Percentiles rank a stretch among this genome's conserved stretches.
Conservation (phyloP, 92 coral and sea anemone species). For the Metridium senile region DNA sequence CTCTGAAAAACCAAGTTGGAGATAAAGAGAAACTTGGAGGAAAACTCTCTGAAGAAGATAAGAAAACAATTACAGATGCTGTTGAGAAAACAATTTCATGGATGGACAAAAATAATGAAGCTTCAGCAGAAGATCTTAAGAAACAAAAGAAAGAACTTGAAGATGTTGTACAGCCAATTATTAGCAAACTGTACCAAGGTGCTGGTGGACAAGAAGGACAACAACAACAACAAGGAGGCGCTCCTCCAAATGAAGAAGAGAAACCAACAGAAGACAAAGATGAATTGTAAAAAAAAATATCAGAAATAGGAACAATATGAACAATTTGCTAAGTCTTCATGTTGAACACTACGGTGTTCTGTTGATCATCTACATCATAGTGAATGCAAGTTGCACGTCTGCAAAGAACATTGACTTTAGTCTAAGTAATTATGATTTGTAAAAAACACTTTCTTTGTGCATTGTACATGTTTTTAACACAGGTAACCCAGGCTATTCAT, state of each 20-base stretch:
- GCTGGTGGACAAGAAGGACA: slow-evolving; percentile 74
- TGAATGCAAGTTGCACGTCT: slow-evolving; percentile 13
- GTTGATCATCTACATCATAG: slow-evolving; percentile 17
- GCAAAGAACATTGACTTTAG: slow-evolving; percentile 20
- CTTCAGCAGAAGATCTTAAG: slow-evolving; percentile 86
- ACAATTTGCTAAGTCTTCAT: slow-evolving; percentile 22
- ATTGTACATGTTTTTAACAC: slow-evolving; percentile 6
- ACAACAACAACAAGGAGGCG: slow-evolving; percentile 40
- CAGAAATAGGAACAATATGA: slow-evolving; percentile 28
- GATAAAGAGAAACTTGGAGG: slow-evolving; percentile 99
- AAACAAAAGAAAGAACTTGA: slow-evolving; percentile 94
- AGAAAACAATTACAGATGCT: slow-evolving; percentile 86
- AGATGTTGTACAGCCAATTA: slow-evolving; percentile 96
- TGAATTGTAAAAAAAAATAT: slow-evolving; percentile 77
- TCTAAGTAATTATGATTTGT: background rate
- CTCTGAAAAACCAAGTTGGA: slow-evolving; percentile 95
- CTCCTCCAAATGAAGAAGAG: slow-evolving; percentile 85
- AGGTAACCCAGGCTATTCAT: too few relatives aligned
- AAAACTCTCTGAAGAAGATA: slow-evolving; percentile 93
- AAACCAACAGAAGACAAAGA: slow-evolving; percentile 96
- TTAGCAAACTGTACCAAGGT: slow-evolving; percentile 97
- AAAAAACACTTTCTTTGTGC: slow-evolving; percentile 13
- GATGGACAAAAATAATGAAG: slow-evolving; percentile 94
- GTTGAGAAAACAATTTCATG: slow-evolving; percentile 90
- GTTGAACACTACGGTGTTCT: slow-evolving; percentile 25